Evolutionary conservation across 2,888 invertebrate genomes (phyloP), one percentile per base, ranked within the genome.

Genomic region (Nasonia oneida): DNA sequence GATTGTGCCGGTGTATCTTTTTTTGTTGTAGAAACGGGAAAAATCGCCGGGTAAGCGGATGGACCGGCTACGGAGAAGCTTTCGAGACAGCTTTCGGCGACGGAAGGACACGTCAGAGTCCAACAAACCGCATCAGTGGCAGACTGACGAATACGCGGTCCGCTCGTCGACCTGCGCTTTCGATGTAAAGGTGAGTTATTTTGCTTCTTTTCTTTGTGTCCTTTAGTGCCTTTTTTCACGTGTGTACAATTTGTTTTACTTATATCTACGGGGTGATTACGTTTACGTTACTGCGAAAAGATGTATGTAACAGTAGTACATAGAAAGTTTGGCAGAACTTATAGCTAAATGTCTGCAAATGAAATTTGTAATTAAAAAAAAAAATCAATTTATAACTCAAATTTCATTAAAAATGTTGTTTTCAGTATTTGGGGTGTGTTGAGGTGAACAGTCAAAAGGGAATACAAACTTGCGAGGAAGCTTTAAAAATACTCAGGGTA

Each of bases 401-500:
- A 83, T n/a, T 83, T 81, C 23, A 74, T 78, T 84, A 71, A 4
- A 39, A 87, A 53, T 84, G 87, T 88, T 88, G 87, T 84, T 88
- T 94, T 70, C 94, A 96, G 96, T 99, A 99, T 94, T 95, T 99
- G 92, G 99, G 99, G 88, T 99, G 99, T 94, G 98, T 99, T 75
- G 99, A 99, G 94, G 99, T 99, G 64, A 99, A 98, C 94, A 99
- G 99, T 94, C 99, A 99, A 12, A 96, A 99, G 92, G 99, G 99
- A 77, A 99, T 99, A 99, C 98, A 99, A 94, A 98, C 99, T 87
- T 99, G 99, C 95, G 99, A 99, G 94, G 99, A 99, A 94, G 99
- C 99, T 79, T 95, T 99, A 88, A 99, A 99, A 95, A 98, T 98
- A 89, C 95, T 99, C 88, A 96, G 98, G 95, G 98, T 98, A 94